These are phyloP conservation scores for Montipora foliosa DNA, from an alignment of 64 coral and sea anemone genomes.

Conservation along the genomic window DNA sequence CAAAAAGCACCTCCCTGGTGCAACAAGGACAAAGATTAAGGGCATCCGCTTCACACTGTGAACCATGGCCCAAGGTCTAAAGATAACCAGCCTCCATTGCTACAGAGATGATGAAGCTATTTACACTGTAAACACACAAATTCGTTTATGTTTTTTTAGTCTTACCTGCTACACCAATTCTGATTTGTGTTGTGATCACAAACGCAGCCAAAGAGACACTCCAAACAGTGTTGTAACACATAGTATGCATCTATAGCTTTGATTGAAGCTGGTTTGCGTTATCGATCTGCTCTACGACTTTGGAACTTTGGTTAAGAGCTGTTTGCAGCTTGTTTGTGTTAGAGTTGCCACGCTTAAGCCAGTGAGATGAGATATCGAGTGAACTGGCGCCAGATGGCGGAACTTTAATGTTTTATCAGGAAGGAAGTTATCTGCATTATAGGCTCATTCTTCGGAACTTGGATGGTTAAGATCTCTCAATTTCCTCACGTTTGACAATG, in stretches of 20 bases:
- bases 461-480: conserved; percentile 58
- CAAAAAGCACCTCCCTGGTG: conserved; percentile 16
- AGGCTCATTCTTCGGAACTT: conserved; percentile 39
- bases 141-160: background rate
- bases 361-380: conserved; percentile 39
- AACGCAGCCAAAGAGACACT: conserved; percentile 3
- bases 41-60: conserved; percentile 38
- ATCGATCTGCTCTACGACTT: background rate
- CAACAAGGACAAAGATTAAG: conserved; percentile 36
- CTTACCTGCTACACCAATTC: conserved; percentile 27
- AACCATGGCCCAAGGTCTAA: conserved; percentile 34
- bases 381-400: conserved; percentile 55
- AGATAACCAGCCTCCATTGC: conserved; percentile 3
- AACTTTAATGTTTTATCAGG: conserved; percentile 56
- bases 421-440: conserved; percentile 58
- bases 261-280: background rate
- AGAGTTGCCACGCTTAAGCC: conserved; percentile 29
- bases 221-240: conserved; percentile 10
- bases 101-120: conserved; percentile 14
- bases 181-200: background rate
- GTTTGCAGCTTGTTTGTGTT: conserved; percentile 50
- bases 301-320: background rate
- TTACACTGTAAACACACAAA: background rate
- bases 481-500: conserved; percentile 39
- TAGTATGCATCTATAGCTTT: background rate